Conservation (phyloP, 2,797 vertebrate species). For the Eospalax fontanierii region DNA sequence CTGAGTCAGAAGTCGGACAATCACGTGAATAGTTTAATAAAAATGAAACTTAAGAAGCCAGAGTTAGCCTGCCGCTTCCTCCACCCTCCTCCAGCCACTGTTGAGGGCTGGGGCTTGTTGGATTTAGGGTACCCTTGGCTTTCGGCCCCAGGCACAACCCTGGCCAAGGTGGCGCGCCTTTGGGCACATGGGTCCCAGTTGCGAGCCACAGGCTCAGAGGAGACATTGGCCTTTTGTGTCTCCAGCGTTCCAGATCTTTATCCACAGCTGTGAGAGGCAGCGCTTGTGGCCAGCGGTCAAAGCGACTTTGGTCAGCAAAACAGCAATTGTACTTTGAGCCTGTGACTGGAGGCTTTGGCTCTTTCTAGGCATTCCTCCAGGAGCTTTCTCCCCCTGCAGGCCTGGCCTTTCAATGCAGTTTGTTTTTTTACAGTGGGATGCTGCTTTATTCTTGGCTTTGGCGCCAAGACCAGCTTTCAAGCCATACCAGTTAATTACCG, state of each 20-base stretch:
- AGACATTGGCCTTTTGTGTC: conserved; percentile 16
- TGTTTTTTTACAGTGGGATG: conserved; percentile 68
- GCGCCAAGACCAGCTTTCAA: neutral
- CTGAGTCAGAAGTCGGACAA: conserved; percentile 87
- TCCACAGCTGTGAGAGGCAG: neutral
- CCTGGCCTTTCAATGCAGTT: conserved; percentile 59
- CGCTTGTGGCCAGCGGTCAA: conserved; percentile 35
- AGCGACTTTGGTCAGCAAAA: conserved; percentile 51
- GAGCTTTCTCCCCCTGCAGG: conserved; percentile 68
- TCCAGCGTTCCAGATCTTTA: neutral
- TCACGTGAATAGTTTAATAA: conserved; percentile 84
- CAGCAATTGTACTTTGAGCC: conserved; percentile 19
- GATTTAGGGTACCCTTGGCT: neutral
- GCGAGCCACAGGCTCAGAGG: neutral
- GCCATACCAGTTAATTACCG: conserved; percentile 60
- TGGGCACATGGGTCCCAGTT: neutral
- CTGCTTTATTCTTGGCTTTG: conserved; percentile 64
- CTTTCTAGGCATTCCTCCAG: conserved; percentile 60
- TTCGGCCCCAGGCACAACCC: neutral
- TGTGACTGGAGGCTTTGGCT: conserved; percentile 9
- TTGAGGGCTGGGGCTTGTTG: neutral
- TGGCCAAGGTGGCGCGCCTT: neutral
- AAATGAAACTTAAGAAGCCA: conserved; percentile 64
- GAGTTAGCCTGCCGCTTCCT: neutral
- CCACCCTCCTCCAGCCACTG: neutral